Evolutionary conservation across 2,797 vertebrate genomes (phyloP).

Genomic region (Rhadinocentrus ornatus): DNA sequence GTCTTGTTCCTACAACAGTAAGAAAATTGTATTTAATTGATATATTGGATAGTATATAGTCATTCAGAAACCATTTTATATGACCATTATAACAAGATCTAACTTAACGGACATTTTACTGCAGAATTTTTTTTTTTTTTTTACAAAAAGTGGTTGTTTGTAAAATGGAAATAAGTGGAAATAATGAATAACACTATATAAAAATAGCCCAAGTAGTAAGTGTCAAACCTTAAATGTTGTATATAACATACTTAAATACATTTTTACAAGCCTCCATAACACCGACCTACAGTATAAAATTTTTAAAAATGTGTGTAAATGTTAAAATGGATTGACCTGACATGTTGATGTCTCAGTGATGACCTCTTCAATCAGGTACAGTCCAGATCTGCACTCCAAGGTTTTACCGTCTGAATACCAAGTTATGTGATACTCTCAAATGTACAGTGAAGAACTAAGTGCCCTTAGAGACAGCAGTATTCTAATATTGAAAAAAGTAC

Average conservation of each 20-base stretch:
- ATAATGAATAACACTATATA: not conserved
- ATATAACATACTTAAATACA: not conserved
- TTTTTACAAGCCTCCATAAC: not conserved
- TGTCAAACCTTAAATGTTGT: not conserved
- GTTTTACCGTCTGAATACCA: not conserved
- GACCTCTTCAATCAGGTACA: not conserved
- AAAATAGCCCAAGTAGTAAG: not conserved
- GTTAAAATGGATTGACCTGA: slow-evolving; percentile 44
- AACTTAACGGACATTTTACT: too few species aligned
- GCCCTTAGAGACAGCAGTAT: not conserved
- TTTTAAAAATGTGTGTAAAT: not conserved
- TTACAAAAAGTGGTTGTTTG: not conserved
- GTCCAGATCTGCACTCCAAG: not conserved
- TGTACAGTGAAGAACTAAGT: not conserved
- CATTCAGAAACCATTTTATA: too few species aligned
- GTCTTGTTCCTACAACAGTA: too few species aligned
- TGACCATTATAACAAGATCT: too few species aligned
- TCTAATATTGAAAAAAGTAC: not conserved
- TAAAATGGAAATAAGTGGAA: not conserved
- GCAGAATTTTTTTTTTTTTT: too few species aligned
- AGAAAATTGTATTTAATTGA: too few species aligned
- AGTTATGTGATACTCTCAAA: not conserved
- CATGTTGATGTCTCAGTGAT: slow-evolving; percentile 44
- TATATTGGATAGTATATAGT: too few species aligned
- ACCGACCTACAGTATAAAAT: not conserved